These are phyloP conservation scores for Proteles cristata DNA, from an alignment of 2,113 vertebrate genomes.

Conservation along the genomic window DNA sequence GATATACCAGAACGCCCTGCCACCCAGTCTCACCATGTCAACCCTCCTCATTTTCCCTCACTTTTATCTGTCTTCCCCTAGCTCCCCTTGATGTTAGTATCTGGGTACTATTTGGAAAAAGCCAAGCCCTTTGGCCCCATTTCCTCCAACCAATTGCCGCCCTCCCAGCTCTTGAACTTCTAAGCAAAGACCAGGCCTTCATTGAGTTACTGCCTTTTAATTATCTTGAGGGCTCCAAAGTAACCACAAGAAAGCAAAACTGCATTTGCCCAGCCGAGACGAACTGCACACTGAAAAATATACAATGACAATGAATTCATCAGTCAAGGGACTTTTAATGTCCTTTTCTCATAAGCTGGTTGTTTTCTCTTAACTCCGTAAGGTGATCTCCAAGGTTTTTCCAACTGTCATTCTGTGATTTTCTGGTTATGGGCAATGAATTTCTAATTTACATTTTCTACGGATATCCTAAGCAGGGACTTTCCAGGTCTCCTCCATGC, in stretches of 20 bases:
- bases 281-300: background rate
- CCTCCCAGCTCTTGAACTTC: background rate
- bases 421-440: background rate
- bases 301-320: background rate
- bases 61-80: background rate
- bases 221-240: conserved; percentile 29
- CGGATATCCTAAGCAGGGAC: background rate
- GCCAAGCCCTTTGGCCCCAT: background rate
- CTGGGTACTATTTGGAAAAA: background rate
- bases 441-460: background rate
- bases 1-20: background rate
- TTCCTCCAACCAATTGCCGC: background rate
- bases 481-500: background rate
- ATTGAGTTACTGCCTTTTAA: background rate
- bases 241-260: background rate
- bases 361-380: background rate
- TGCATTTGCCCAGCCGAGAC: background rate
- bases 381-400: background rate
- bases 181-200: background rate
- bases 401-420: background rate
- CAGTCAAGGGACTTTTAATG: background rate
- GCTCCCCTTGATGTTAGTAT: background rate
- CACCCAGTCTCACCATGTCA: background rate
- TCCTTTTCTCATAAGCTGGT: background rate
- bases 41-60: background rate